Base-by-base conservation (phyloP, 2,113 vertebrate species). In the Apaloderma vittatum region DNA sequence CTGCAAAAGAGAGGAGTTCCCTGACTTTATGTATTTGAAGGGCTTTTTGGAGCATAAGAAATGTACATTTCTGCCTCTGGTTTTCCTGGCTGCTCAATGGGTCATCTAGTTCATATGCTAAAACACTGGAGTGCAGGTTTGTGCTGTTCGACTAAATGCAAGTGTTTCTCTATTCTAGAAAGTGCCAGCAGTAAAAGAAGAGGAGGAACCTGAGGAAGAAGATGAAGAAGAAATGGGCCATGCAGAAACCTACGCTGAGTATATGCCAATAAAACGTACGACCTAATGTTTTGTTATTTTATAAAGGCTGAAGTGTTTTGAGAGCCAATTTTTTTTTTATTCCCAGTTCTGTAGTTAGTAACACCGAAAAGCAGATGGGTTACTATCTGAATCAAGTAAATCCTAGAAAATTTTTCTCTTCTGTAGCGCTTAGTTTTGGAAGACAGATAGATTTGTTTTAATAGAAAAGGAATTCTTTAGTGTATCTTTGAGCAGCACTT, bases 181-280 rank as follows among this genome's bases (percentile, higher is more conserved):
- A 98, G 97, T 98, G 27, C 99, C 99, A 32, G 98, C 98, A 91
- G 97, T 99, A 73, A 99, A 99, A 94, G 99, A 99, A 7, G 99
- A 99, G 82, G 99, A 99, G 18, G 99, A 99, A 88, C 98, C 99
- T 1, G 99, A 99, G 95, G 99, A 99, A 84, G 99, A 99, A 95
- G 99, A 99, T 83, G 99, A 99, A 59, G 99, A 99, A 55, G 99
- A 99, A 98, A 97, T 99, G 98, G 99, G 99, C 66, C 99, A 99
- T 37, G 99, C 99, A 24, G 99, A 99, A 95, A 99, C 99, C 0
- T 99, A 99, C 0, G 99, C 99, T 8, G 99, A 99, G 91, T 99
- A 99, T 86, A 99, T 99, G 99, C 99, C 99, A 34, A 99, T 99
- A 98, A 99, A 99, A 98, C 74, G 99, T 99, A 98, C 20, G 99